Percentiles rank a stretch among this genome's conserved stretches.
Evolutionary conservation across 53 echinoderm and acorn worm species (phyloP).

Genomic region (Crossaster papposus): DNA sequence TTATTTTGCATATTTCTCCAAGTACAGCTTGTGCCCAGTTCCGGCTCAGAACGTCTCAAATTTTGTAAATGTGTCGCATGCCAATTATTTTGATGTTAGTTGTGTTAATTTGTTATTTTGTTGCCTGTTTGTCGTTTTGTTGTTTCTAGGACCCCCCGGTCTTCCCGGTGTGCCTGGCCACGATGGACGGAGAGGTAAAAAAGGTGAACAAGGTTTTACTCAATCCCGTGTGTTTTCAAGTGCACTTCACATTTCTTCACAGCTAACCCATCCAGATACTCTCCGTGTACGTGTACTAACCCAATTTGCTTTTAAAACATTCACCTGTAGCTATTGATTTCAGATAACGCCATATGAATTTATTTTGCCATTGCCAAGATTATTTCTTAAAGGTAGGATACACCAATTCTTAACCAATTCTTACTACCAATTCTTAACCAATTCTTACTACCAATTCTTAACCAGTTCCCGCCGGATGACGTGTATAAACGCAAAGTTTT

Average conservation of each 20-base stretch:
- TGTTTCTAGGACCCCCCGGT: constrained; percentile 41
- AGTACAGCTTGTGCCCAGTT: too few relatives aligned
- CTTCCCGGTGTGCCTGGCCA: constrained; percentile 34
- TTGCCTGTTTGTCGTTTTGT: constrained; percentile 32
- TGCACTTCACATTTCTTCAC: background rate
- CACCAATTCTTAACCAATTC: too few relatives aligned
- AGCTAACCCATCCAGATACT: background rate
- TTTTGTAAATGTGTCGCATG: background rate
- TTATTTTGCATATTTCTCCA: too few relatives aligned
- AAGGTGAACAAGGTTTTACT: constrained; percentile 60
- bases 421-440: too few relatives aligned
- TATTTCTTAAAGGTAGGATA: too few relatives aligned
- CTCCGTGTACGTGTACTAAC: constrained; percentile 5
- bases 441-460: too few relatives aligned
- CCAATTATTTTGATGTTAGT: background rate
- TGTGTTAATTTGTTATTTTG: constrained; percentile 26
- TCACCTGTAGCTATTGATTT: background rate
- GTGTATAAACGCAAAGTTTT: too few relatives aligned
- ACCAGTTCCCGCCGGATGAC: too few relatives aligned
- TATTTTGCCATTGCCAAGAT: background rate
- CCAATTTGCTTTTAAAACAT: background rate
- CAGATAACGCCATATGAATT: background rate
- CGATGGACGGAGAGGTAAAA: constrained; percentile 60
- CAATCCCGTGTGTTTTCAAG: constrained; percentile 25
- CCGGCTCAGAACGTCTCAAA: too few relatives aligned